Conservation (phyloP, 2,888 invertebrate species). For the Caenorhabditis virilis region DNA sequence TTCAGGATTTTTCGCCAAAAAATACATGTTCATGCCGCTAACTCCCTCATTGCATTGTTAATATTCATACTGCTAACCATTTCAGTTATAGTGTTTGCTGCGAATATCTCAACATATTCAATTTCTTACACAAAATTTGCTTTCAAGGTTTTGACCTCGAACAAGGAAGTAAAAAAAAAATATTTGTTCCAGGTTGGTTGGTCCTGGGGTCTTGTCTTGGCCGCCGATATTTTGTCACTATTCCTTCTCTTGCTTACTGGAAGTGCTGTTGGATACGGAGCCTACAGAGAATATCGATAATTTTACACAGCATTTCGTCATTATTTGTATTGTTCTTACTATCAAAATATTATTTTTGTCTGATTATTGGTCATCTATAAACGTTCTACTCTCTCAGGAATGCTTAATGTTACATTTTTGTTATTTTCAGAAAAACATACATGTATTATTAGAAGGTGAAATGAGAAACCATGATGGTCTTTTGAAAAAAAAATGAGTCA, state of each 20-base stretch:
- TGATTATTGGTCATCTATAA: too few species aligned
- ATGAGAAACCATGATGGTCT: too few species aligned
- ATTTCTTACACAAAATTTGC: too few species aligned
- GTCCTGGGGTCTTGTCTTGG: conserved; percentile 33
- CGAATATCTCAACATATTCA: conserved; percentile 9
- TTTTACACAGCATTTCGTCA: not conserved
- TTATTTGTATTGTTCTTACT: not conserved
- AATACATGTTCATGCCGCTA: conserved; percentile 24
- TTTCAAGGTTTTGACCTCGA: too few species aligned
- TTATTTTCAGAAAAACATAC: too few species aligned
- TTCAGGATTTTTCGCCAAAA: conserved; percentile 32
- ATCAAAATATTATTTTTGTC: too few species aligned
- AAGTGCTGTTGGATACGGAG: conserved; percentile 27
- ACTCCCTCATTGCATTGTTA: conserved; percentile 17
- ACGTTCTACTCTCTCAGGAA: too few species aligned
- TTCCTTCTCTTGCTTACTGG: conserved; percentile 16
- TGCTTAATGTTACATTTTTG: too few species aligned
- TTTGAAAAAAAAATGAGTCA: not conserved
- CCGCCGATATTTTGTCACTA: conserved; percentile 18
- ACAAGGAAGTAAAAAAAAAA: too few species aligned
- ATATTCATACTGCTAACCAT: conserved; percentile 29
- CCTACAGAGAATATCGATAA: conserved; percentile 21
- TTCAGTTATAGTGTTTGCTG: conserved; percentile 18
- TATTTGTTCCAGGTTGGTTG: conserved; percentile 30
- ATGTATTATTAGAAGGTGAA: too few species aligned